Conservation (phyloP, 2,113 vertebrate species). For the Esox niger region DNA sequence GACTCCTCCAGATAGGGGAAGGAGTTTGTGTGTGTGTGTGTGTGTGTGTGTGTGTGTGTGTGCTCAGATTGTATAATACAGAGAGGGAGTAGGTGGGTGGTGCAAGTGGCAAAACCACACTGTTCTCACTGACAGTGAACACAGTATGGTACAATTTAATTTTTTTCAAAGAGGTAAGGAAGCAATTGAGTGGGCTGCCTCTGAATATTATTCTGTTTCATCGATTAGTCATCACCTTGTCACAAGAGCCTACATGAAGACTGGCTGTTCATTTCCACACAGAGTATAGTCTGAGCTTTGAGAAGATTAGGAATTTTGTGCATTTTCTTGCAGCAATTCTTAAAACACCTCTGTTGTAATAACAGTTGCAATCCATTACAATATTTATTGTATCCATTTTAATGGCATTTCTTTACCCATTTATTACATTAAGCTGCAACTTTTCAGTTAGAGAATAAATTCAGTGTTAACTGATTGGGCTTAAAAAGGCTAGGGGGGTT, state of each 20-base stretch:
- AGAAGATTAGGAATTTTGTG: conserved; percentile 43
- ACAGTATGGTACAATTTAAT: conserved; percentile 48
- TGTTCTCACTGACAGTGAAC: conserved; percentile 49
- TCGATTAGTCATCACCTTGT: neutral
- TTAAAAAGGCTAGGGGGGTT: conserved; percentile 45
- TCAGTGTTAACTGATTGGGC: conserved; percentile 51
- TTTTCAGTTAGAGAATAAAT: conserved; percentile 32
- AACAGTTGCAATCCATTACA: conserved; percentile 19
- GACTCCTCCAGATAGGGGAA: neutral
- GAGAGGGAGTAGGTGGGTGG: conserved; percentile 34
- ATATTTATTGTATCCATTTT: conserved; percentile 20
- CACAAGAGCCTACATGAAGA: conserved; percentile 42
- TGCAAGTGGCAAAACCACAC: conserved; percentile 50
- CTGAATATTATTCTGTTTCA: conserved; percentile 1
- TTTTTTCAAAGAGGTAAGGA: too few species aligned
- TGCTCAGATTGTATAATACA: conserved; percentile 37
- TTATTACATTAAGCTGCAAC: conserved; percentile 45
- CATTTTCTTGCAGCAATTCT: conserved; percentile 7
- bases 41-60: neutral
- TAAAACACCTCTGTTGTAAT: conserved; percentile 25
- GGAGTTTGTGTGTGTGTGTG: conserved; percentile 10
- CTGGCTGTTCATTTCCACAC: conserved; percentile 34
- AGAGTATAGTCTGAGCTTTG: conserved; percentile 12
- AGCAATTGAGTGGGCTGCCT: too few species aligned
- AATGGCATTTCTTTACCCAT: conserved; percentile 45